Evolutionary conservation across 2,797 vertebrate species (phyloP).

Genomic region (Tympanoctomys barrerae): DNA sequence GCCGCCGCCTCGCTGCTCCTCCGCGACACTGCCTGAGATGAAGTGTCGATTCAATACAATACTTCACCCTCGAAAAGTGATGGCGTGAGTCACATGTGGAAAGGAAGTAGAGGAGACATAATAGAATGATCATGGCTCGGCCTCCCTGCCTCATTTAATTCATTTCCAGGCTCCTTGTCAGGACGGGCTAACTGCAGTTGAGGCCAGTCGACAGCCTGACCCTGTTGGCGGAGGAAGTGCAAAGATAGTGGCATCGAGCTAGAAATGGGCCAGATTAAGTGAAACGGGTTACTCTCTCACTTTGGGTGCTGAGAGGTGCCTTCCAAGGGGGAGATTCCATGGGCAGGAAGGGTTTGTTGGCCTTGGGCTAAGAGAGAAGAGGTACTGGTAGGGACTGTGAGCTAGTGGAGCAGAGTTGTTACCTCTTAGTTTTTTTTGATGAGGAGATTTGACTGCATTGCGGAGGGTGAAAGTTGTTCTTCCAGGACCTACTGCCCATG

Average conservation of each 20-base stretch:
- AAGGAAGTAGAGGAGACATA: neutral
- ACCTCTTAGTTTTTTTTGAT: neutral
- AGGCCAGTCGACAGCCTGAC: neutral
- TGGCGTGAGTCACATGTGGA: neutral
- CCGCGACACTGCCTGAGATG: rapidly evolving
- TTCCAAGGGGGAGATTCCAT: neutral
- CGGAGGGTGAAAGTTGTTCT: too few species aligned
- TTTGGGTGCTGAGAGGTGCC: neutral
- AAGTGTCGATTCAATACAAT: neutral
- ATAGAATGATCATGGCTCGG: rapidly evolving
- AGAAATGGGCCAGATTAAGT: neutral
- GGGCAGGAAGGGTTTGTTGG: neutral
- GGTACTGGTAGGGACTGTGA: rapidly evolving
- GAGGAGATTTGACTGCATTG: neutral
- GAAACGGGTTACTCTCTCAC: neutral
- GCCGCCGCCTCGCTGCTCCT: rapidly evolving
- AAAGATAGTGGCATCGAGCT: neutral
- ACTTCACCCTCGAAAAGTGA: neutral
- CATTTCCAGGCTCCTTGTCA: neutral
- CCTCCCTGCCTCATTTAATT: neutral
- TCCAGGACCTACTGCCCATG: neutral
- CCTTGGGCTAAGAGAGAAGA: neutral
- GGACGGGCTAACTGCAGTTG: neutral
- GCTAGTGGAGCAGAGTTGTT: neutral
- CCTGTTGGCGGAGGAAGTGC: neutral